A percentile compares a stretch with the other conserved stretches of the same genome.
Evolutionary conservation across 2,797 vertebrate genomes (phyloP).

Genomic region (Thunnus albacares): DNA sequence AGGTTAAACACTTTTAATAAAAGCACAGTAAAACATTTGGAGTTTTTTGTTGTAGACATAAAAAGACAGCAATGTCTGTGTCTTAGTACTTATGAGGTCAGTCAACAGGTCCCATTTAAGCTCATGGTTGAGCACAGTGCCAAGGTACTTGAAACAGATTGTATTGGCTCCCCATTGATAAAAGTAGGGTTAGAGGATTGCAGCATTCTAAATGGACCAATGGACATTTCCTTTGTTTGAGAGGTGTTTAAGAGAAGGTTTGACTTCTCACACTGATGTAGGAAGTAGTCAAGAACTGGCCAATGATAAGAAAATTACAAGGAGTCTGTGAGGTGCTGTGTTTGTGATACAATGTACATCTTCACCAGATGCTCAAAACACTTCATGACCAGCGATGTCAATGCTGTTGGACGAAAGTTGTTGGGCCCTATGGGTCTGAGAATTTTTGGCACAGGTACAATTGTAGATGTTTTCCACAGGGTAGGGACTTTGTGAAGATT

Average conservation of each 20-base stretch:
- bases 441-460: not conserved
- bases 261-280: not conserved
- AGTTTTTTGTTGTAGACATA: not conserved
- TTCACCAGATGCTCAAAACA: not conserved
- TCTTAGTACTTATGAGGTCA: conserved; percentile 5
- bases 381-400: not conserved
- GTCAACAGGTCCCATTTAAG: not conserved
- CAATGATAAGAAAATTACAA: not conserved
- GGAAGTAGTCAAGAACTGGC: not conserved
- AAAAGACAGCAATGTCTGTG: not conserved
- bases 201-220: not conserved
- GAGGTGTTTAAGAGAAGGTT: not conserved
- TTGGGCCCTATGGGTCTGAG: not conserved
- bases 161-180: not conserved
- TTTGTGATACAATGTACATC: not conserved
- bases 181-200: not conserved
- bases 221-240: conserved; percentile 4
- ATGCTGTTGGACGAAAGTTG: not conserved
- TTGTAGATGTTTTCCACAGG: too few relatives aligned
- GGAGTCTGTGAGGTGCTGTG: not conserved
- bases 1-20: not conserved
- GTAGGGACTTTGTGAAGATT: too few relatives aligned
- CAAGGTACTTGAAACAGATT: not conserved
- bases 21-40: not conserved
- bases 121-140: not conserved